Evolutionary conservation across 2,888 invertebrate genomes (phyloP).

Genomic region (Dione juno): DNA sequence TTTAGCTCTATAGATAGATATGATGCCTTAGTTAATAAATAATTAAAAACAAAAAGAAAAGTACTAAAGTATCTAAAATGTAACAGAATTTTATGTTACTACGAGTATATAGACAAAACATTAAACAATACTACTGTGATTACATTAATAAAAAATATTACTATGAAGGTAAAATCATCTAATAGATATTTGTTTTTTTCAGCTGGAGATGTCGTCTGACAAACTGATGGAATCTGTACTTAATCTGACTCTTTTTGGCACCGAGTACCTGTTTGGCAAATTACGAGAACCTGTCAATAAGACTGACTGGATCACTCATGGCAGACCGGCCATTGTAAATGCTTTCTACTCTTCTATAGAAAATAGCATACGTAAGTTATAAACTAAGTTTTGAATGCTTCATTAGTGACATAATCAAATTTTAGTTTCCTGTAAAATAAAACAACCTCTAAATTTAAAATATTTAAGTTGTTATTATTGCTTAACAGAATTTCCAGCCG

Average conservation of each 20-base stretch:
- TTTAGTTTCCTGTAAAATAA: not conserved
- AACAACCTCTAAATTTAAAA: too few relatives aligned
- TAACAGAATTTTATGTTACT: too few relatives aligned
- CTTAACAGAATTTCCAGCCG: slow-evolving; percentile 93
- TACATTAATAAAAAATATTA: too few relatives aligned
- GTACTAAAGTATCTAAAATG: too few relatives aligned
- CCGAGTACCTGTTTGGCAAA: slow-evolving; percentile 90
- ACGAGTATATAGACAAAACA: too few relatives aligned
- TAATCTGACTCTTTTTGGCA: slow-evolving; percentile 91
- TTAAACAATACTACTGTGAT: too few relatives aligned
- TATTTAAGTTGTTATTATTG: not conserved
- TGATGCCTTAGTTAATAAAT: too few relatives aligned
- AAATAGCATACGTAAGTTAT: slow-evolving; percentile 92
- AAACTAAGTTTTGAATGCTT: too few relatives aligned
- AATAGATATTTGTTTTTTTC: slow-evolving; percentile 44
- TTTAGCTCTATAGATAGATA: too few relatives aligned
- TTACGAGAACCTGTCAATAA: slow-evolving; percentile 91
- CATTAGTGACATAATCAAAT: too few relatives aligned
- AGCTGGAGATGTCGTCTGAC: slow-evolving; percentile 88
- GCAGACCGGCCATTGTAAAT: slow-evolving; percentile 92
- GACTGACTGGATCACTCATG: slow-evolving; percentile 93
- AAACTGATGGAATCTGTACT: slow-evolving; percentile 90
- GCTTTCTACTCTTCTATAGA: slow-evolving; percentile 94
- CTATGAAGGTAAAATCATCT: too few relatives aligned
- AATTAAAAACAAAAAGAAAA: too few relatives aligned